Percentiles rank a stretch among this genome's conserved stretches.
Evolutionary conservation across 2,888 invertebrate species (phyloP).

Genomic region (Toxonevra muliebris): DNA sequence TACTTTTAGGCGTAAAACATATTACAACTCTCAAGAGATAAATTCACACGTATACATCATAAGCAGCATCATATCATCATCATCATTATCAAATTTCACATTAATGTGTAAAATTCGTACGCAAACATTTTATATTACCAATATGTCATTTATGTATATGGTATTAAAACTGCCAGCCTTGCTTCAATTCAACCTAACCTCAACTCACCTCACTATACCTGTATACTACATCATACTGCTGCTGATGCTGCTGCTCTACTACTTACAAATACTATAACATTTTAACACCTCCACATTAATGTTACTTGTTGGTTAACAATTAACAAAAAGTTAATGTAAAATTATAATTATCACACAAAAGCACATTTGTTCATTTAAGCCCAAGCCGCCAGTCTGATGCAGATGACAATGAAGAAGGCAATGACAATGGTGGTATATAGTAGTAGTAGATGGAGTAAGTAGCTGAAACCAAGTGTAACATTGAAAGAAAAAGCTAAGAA

Average conservation of each 20-base stretch:
- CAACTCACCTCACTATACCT: not conserved
- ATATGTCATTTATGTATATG: slow-evolving; percentile 13
- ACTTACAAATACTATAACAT: slow-evolving; percentile 3
- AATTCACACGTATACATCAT: not conserved
- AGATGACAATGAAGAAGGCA: not conserved
- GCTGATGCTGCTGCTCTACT: not conserved
- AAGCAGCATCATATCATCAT: not conserved
- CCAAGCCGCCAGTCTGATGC: slow-evolving; percentile 6
- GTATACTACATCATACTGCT: not conserved
- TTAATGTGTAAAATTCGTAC: slow-evolving; percentile 17
- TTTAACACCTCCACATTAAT: slow-evolving; percentile 21
- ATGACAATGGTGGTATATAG: not conserved
- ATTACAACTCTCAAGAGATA: slow-evolving; percentile 18
- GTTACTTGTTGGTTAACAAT: slow-evolving; percentile 50
- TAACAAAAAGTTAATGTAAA: slow-evolving; percentile 63
- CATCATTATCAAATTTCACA: slow-evolving; percentile 26
- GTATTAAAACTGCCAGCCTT: not conserved
- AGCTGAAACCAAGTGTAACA: not conserved
- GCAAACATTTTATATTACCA: slow-evolving; percentile 13
- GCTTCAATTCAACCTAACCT: not conserved
- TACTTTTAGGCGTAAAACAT: not conserved
- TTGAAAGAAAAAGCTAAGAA: no score
- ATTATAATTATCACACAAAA: slow-evolving; percentile 55
- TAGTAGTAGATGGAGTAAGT: no score
- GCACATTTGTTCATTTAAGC: slow-evolving; percentile 59